Evolutionary conservation across 2,113 vertebrate genomes (phyloP), one percentile per base, ranked within the genome.

Genomic region (Myotis yumanensis): DNA sequence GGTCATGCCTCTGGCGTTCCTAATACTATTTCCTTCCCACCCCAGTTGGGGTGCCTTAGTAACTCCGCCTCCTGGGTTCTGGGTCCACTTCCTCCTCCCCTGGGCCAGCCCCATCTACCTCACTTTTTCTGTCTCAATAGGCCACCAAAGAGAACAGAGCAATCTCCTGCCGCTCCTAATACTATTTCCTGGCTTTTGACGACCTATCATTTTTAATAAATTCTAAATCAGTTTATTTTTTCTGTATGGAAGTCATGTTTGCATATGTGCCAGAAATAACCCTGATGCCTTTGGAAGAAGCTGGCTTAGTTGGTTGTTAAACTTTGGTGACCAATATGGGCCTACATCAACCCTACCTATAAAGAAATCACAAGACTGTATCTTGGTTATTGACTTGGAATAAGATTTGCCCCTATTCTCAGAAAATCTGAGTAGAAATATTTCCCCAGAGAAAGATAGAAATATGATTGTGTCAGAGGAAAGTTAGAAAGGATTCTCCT

Each of bases 341-440:
- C 62, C 0, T 25, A 80, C 4, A 11, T 82, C 52, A 76, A 79
- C 3, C 15, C 14, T 43, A 10, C 9, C 62, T 54, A 18, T 32
- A 91, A 93, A 59, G 20, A 87, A 90, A 59, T 66, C 20, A 59
- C 18, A 81, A 90, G 35, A 46, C 11, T 64, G 3, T 57, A 16
- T 46, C 32, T 89, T 82, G 7, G 35, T 82, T 89, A 90, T 62
- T 69, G 35, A 86, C 43, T 66, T 80, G 64, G 16, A 52, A 75
- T 88, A 93, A 40, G 48, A 12, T 57, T 66, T 77, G 3, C 25
- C 18, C 86, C 62, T 11, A 5, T 94, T 96, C 48, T 90, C 37
- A 0, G 25, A 28, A 86, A 89, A 96, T 83, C 23, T 86, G 25
- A 66, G 43, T 37, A 54, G 43, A 95, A 90, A 71, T 88, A 93